phyloP scores from a whole-genome alignment of 37 sponge, comb jelly and placozoan genomes.

The Petrosia ficiformis region DNA sequence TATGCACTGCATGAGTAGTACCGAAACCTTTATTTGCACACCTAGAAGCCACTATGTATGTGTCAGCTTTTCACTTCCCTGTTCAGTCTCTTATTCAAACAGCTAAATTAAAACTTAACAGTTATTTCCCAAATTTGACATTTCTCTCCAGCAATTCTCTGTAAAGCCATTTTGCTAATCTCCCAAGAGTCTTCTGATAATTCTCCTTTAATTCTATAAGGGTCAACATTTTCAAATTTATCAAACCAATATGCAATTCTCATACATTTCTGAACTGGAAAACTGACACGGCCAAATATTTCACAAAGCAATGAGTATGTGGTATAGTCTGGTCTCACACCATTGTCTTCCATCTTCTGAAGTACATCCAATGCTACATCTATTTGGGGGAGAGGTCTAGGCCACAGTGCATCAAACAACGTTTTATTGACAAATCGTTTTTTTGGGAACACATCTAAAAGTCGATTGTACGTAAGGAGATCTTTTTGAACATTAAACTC shows the following conservation, averaged over 20 bases:
- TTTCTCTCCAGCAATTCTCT: slow-evolving; percentile 39
- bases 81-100: too few species aligned
- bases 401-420: slow-evolving; percentile 86
- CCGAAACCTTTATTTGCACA: too few species aligned
- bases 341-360: slow-evolving; percentile 89
- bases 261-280: slow-evolving; percentile 81
- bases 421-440: slow-evolving; percentile 63
- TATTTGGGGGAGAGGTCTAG: slow-evolving; percentile 78
- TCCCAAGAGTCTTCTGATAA: slow-evolving; percentile 51
- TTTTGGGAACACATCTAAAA: slow-evolving; percentile 82
- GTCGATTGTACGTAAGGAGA: slow-evolving; percentile 71
- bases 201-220: slow-evolving; percentile 56
- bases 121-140: slow-evolving; percentile 40
- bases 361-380: slow-evolving; percentile 80
- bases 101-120: slow-evolving; percentile 42
- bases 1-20: too few species aligned
- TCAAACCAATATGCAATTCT: slow-evolving; percentile 87
- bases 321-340: slow-evolving; percentile 63
- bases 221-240: slow-evolving; percentile 69
- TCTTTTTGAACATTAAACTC: slow-evolving; percentile 75
- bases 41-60: too few species aligned
- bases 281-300: slow-evolving; percentile 71
- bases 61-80: too few species aligned
- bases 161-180: slow-evolving; percentile 42
- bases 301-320: slow-evolving; percentile 67